These are phyloP conservation scores for Eulithis testata DNA, from an alignment of 2,888 invertebrate genomes.

Conservation along the genomic window DNA sequence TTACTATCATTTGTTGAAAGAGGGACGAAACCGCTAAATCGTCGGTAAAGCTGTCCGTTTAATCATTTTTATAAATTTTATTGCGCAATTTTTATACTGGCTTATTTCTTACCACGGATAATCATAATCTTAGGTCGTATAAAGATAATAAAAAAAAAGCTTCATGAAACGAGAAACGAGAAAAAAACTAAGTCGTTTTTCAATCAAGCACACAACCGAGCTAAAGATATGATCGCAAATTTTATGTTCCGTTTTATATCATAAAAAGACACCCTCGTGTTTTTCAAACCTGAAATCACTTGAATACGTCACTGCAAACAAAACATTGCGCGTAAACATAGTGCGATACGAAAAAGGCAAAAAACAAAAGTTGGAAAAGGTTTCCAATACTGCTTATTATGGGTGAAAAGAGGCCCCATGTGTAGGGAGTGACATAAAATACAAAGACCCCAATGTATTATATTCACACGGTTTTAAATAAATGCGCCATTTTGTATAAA, in stretches of 20 bases:
- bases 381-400: constrained; percentile 20
- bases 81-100: neutral
- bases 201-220: no score
- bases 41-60: constrained; percentile 59
- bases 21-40: constrained; percentile 67
- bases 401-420: constrained; percentile 46
- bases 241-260: no score
- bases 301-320: no score
- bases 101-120: neutral
- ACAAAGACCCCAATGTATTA: constrained; percentile 16
- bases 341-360: neutral
- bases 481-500: constrained; percentile 49
- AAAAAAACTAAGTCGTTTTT: no score
- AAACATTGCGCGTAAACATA: no score
- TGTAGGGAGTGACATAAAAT: constrained; percentile 40
- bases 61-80: constrained; percentile 32
- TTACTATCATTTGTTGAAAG: constrained; percentile 79
- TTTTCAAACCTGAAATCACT: no score
- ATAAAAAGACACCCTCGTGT: no score
- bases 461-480: constrained; percentile 38
- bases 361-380: constrained; percentile 13
- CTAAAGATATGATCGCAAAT: no score
- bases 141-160: no score
- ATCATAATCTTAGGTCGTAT: no score
- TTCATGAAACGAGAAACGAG: no score